A percentile compares a stretch with the other conserved stretches of the same genome.
Evolutionary conservation across 2,113 vertebrate species (phyloP).

Genomic region (Daubentonia madagascariensis): DNA sequence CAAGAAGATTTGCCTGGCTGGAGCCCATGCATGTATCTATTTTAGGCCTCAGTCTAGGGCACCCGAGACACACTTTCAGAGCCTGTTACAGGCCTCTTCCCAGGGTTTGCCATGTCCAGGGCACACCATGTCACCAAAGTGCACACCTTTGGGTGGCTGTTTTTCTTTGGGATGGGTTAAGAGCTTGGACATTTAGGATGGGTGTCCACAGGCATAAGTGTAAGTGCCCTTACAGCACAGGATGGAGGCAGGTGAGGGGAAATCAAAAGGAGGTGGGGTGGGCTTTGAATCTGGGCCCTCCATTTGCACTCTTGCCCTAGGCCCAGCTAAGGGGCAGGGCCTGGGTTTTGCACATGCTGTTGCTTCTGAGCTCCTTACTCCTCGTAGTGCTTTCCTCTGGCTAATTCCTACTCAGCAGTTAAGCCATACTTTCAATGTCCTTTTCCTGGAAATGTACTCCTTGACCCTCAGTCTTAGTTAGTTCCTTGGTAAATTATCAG

Average conservation of each 20-base stretch:
- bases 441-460: neutral
- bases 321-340: neutral
- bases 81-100: neutral
- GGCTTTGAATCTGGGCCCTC: neutral
- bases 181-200: neutral
- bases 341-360: neutral
- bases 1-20: neutral
- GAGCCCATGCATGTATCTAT: neutral
- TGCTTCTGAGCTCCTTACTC: neutral
- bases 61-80: neutral
- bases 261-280: neutral
- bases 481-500: neutral
- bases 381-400: neutral
- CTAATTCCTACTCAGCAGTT: neutral
- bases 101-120: neutral
- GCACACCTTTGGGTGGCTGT: neutral
- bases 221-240: neutral
- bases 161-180: neutral
- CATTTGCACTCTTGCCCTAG: neutral
- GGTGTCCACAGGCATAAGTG: neutral
- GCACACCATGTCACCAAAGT: neutral
- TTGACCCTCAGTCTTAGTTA: neutral
- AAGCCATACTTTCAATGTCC: neutral
- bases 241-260: neutral
- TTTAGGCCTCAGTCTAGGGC: neutral